Base-by-base conservation (phyloP, 2,113 vertebrate genomes). In the Trogon melanurus region DNA sequence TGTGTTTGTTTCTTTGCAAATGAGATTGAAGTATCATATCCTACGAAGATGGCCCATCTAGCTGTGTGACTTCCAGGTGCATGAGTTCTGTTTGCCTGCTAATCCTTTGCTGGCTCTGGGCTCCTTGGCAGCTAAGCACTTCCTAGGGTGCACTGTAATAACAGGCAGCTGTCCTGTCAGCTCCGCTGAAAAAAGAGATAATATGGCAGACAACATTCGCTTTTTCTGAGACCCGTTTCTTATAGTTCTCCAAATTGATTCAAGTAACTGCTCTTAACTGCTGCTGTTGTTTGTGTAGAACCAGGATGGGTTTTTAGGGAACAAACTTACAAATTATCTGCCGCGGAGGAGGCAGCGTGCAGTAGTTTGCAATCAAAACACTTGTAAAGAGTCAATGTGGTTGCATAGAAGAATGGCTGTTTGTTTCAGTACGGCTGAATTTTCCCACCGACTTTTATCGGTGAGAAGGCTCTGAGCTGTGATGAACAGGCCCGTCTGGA, bases 151-250 rank as follows among this genome's bases (percentile, higher is more conserved):
- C 71, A 50, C 85, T 54, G 92, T 98, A 98, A 98, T 98, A 97
- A 97, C 97, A 98, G 96, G 92, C 98, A 98, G 98, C 97, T 98
- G 98, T 98, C 97, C 96, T 91, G 85, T 97, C 95, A 97, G 88
- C 88, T 89, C 93, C 51, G 17, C 81, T 88, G 96, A 96, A 96
- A 97, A 97, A 98, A 91, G 93, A 98, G 92, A 96, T 95, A 97
- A 97, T 97, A 96, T 89, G 86, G 90, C 95, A 96, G 89, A 85
- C 79, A 92, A 78, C 5, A 14, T 86, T 93, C 69, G 45, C 88
- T 97, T 97, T 97, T 86, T 51, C 54, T 27, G 2, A 47, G 80
- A 88, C 48, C 56, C 44, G 32, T 89, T 88, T 89, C 91, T 97
- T 95, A 79, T 36, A 34, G 75, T 89, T 96, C 87, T 71, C 88